A percentile compares a stretch with the other conserved stretches of the same genome.
Conservation (phyloP, 2,113 vertebrate genomes). For the Cebidichthys violaceus region DNA sequence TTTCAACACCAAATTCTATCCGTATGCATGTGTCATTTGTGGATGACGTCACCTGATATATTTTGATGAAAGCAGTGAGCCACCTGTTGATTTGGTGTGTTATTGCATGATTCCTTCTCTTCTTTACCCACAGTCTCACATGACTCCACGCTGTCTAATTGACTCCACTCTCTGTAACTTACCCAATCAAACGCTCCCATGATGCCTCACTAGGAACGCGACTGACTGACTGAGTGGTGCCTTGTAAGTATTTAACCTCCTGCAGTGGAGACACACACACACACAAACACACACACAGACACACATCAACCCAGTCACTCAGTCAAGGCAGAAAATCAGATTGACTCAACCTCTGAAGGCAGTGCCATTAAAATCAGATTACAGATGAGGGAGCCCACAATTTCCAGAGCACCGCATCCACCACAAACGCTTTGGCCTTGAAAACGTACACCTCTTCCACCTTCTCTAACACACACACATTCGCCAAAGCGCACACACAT, state of each 20-base stretch:
- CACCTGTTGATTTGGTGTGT: conserved; percentile 59
- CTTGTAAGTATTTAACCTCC: conserved; percentile 79
- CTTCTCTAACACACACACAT: conserved; percentile 35
- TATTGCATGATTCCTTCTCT: conserved; percentile 28
- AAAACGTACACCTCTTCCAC: conserved; percentile 78
- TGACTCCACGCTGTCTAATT: conserved; percentile 77
- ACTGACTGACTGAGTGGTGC: conserved; percentile 75
- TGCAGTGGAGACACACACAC: conserved; percentile 59
- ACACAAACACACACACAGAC: conserved; percentile 45
- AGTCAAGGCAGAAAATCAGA: conserved; percentile 80
- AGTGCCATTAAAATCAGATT: conserved; percentile 83
- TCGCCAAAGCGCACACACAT: conserved; percentile 21
- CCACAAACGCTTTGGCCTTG: conserved; percentile 81
- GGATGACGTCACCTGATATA: conserved; percentile 21
- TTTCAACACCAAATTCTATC: conserved; percentile 6
- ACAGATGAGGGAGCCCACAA: conserved; percentile 74
- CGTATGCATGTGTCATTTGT: background rate
- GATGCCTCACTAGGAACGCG: conserved; percentile 67
- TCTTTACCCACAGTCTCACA: conserved; percentile 47
- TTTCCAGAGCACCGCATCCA: conserved; percentile 76
- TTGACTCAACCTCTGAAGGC: conserved; percentile 81
- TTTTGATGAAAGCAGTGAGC: conserved; percentile 38
- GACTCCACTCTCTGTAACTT: conserved; percentile 67
- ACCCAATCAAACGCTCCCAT: conserved; percentile 76
- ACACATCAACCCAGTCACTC: conserved; percentile 65